phyloP scores from a whole-genome alignment of 2,797 vertebrate genomes.

The Furcifer pardalis region DNA sequence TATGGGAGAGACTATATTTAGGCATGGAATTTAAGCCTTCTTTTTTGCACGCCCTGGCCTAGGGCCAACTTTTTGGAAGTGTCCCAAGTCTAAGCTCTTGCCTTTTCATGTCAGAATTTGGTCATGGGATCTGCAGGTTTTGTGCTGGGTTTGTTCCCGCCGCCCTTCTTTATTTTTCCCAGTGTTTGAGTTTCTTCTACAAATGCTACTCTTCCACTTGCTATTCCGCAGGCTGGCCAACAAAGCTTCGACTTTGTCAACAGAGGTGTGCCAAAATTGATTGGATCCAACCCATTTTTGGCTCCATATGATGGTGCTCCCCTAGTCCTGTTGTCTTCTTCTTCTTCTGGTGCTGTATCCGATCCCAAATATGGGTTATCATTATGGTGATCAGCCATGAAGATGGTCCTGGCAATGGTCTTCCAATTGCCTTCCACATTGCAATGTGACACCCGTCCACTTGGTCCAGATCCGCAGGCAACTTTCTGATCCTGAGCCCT shows the following conservation, averaged over 20 bases:
- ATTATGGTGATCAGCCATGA: too few relatives aligned
- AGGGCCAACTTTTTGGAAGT: conserved; percentile 61
- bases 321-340: too few relatives aligned
- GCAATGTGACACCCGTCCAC: too few relatives aligned
- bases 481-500: too few relatives aligned
- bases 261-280: not conserved
- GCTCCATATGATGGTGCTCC: not conserved
- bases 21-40: conserved; percentile 43
- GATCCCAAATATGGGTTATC: too few relatives aligned
- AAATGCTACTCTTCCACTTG: conserved; percentile 56
- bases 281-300: not conserved
- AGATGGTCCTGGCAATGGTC: too few relatives aligned
- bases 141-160: too few relatives aligned
- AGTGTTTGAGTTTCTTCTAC: conserved; percentile 37
- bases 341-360: too few relatives aligned
- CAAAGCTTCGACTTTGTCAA: not conserved
- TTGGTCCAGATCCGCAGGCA: too few relatives aligned
- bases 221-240: conserved; percentile 66
- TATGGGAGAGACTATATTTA: conserved; percentile 55
- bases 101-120: conserved; percentile 63
- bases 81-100: conserved; percentile 49
- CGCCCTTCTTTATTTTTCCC: not conserved
- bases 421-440: too few relatives aligned
- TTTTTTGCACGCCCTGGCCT: conserved; percentile 59
- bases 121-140: not conserved